phyloP scores from a whole-genome alignment of 2,113 vertebrate species.

The Mesoclemmys tuberculata region DNA sequence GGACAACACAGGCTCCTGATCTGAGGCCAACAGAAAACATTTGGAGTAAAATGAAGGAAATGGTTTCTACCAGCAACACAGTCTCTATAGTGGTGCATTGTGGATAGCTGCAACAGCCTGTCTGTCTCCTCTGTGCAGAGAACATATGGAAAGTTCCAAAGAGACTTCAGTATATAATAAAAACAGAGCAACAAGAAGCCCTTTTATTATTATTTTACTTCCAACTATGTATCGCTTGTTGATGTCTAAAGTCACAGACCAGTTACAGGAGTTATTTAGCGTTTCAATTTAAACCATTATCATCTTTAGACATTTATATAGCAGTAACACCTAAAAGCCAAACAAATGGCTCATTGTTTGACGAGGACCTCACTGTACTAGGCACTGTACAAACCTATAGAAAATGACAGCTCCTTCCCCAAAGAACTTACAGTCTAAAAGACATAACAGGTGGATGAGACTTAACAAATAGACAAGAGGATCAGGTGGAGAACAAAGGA shows the following conservation, averaged over 20 bases:
- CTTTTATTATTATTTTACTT: background rate
- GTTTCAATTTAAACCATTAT: rapidly evolving
- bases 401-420: background rate
- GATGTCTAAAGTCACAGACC: background rate
- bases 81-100: background rate
- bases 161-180: background rate
- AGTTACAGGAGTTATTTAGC: background rate
- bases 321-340: background rate
- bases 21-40: background rate
- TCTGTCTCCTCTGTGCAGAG: background rate
- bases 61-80: background rate
- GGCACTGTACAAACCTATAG: background rate
- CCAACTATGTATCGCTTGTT: background rate
- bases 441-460: background rate
- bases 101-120: background rate
- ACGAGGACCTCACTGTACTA: background rate
- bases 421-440: background rate
- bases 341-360: too few species aligned
- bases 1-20: background rate
- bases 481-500: background rate
- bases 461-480: background rate
- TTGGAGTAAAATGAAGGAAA: background rate
- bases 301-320: rapidly evolving
- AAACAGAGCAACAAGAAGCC: background rate
- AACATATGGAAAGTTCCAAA: background rate